A percentile compares a stretch with the other conserved stretches of the same genome.
Conservation (phyloP, 2,888 invertebrate species). For the Dinocampus coccinellae region DNA sequence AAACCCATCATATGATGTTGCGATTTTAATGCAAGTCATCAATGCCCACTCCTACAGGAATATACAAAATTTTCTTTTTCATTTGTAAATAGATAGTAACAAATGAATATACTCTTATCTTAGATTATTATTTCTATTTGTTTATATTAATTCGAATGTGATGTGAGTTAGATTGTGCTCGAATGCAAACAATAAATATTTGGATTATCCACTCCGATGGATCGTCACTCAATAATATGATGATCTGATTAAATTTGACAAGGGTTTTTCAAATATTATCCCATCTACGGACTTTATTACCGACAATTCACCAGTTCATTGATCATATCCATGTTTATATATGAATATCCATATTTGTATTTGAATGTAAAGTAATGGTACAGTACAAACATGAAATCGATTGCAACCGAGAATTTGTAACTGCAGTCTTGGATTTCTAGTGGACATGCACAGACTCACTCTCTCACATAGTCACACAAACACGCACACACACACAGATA, state of each 20-base stretch:
- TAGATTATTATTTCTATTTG: too few relatives aligned
- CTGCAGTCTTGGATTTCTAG: background rate
- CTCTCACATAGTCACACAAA: too few relatives aligned
- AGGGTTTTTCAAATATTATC: slow-evolving; percentile 1
- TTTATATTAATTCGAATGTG: background rate
- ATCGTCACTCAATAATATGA: slow-evolving; percentile 2
- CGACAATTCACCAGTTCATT: background rate
- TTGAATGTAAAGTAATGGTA: background rate
- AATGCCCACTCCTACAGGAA: too few relatives aligned
- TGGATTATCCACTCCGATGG: too few relatives aligned
- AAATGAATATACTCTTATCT: too few relatives aligned
- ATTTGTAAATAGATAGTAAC: too few relatives aligned
- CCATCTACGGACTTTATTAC: background rate
- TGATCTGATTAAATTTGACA: background rate
- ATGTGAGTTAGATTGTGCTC: background rate
- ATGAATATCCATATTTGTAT: background rate
- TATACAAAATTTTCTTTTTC: too few relatives aligned
- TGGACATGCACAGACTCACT: background rate
- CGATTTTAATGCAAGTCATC: too few relatives aligned
- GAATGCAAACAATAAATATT: background rate
- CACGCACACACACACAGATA: background rate
- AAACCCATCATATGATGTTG: too few relatives aligned
- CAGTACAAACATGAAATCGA: slow-evolving; percentile 2
- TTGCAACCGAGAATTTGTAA: background rate
- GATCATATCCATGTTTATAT: background rate